phyloP scores from a whole-genome alignment of 2,888 invertebrate genomes.

The Orchesella flavescens region DNA sequence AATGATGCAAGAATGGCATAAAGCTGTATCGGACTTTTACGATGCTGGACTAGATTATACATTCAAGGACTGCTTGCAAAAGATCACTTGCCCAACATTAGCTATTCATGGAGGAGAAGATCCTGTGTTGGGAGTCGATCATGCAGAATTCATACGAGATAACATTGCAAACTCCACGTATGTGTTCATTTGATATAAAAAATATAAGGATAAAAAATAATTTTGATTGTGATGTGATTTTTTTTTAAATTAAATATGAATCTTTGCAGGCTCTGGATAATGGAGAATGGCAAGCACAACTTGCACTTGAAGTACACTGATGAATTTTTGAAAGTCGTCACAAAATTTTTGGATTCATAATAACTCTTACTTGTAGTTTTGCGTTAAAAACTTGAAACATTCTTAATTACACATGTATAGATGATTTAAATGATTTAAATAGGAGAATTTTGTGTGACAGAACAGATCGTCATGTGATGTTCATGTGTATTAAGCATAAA shows the following conservation, averaged over 20 bases:
- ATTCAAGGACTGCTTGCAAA: conserved; percentile 77
- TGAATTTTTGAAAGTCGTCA: conserved; percentile 85
- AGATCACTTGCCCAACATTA: conserved; percentile 84
- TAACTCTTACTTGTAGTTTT: too few species aligned
- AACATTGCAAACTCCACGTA: conserved; percentile 82
- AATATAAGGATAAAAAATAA: too few species aligned
- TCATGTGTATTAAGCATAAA: too few species aligned
- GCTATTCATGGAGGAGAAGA: conserved; percentile 90
- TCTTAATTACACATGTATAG: too few species aligned
- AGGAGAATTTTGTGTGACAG: background rate
- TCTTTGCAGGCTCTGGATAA: conserved; percentile 79
- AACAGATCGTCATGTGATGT: background rate
- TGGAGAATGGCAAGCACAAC: conserved; percentile 90
- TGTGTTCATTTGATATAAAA: conserved; percentile 70
- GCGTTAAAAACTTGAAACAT: too few species aligned
- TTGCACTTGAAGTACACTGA: conserved; percentile 85
- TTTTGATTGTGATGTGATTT: background rate
- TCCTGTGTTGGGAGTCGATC: conserved; percentile 83
- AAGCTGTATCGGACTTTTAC: conserved; percentile 75
- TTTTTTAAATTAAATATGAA: background rate
- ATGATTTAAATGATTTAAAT: background rate
- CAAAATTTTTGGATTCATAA: conserved; percentile 78
- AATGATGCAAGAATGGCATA: conserved; percentile 72
- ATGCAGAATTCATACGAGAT: conserved; percentile 82
- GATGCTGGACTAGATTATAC: conserved; percentile 84